Percentiles rank a stretch among this genome's conserved stretches.
phyloP scores from a whole-genome alignment of 1,140 invertebrate genomes.

The Drosophila malerkotliana region DNA sequence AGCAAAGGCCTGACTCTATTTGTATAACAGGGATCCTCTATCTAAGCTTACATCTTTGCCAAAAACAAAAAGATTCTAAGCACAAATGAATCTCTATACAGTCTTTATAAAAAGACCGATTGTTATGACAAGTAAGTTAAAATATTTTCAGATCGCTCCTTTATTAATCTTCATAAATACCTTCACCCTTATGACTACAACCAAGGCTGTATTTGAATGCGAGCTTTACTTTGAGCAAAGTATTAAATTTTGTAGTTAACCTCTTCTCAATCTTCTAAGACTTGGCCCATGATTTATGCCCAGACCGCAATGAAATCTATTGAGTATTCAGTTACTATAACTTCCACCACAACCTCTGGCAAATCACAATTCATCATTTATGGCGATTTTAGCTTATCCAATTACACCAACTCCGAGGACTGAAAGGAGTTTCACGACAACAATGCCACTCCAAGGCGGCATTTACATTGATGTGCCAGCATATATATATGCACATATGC shows the following conservation, averaged over 20 bases:
- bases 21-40: no score
- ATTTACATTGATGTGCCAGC: slow-evolving; percentile 44
- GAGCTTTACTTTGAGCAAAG: not conserved
- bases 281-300: not conserved
- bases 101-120: no score
- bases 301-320: slow-evolving; percentile 23
- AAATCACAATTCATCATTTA: slow-evolving; percentile 50
- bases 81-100: no score
- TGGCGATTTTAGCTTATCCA: slow-evolving; percentile 39
- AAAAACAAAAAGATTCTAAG: no score
- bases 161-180: no score
- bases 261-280: not conserved
- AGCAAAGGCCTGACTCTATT: no score
- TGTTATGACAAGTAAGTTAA: no score
- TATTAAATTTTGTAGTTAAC: no score
- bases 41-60: no score
- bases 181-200: no score
- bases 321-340: slow-evolving; percentile 38
- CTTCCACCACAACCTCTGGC: slow-evolving; percentile 31
- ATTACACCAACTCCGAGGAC: slow-evolving; percentile 30
- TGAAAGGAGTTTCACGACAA: slow-evolving; percentile 9
- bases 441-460: slow-evolving; percentile 35
- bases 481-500: not conserved
- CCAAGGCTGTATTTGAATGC: no score
- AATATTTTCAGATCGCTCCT: no score